These are phyloP conservation scores for Gadopsis marmoratus DNA, from an alignment of 2,797 vertebrate genomes.

Conservation along the genomic window DNA sequence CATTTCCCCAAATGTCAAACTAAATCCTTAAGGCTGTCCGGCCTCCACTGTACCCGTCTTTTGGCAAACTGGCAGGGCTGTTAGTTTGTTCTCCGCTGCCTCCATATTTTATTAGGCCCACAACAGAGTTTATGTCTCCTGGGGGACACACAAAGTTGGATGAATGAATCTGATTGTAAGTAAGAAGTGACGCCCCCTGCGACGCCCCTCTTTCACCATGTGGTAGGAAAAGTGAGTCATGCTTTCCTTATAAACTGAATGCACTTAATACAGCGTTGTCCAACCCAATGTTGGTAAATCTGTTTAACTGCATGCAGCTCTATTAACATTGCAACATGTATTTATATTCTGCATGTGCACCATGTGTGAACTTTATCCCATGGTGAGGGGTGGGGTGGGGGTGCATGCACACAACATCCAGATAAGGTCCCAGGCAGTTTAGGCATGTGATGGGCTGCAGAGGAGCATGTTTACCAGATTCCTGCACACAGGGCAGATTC, in stretches of 20 bases:
- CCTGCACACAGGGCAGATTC: constrained; percentile 31
- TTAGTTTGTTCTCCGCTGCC: not conserved
- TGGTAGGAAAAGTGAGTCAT: not conserved
- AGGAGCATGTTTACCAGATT: constrained; percentile 32
- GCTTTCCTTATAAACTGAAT: not conserved
- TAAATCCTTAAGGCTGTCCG: not conserved
- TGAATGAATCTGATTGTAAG: constrained; percentile 24
- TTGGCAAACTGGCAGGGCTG: not conserved
- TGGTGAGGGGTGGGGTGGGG: not conserved
- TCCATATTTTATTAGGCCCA: constrained; percentile 9
- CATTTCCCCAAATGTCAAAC: not conserved
- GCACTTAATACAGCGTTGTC: not conserved
- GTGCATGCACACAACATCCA: constrained; percentile 24
- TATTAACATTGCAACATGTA: not conserved
- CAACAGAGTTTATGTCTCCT: constrained; percentile 21
- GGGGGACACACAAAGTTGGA: not conserved
- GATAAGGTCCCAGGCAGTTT: constrained; percentile 34
- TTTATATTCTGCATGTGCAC: not conserved
- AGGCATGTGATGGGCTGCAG: constrained; percentile 16
- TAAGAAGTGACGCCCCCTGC: not conserved
- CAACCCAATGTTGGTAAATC: too few species aligned
- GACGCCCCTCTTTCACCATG: constrained; percentile 2
- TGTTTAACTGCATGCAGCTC: not conserved
- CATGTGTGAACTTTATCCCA: constrained; percentile 23
- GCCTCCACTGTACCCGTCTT: not conserved